Evolutionary conservation across 2,113 vertebrate genomes (phyloP).

Genomic region (Sciurus niger): DNA sequence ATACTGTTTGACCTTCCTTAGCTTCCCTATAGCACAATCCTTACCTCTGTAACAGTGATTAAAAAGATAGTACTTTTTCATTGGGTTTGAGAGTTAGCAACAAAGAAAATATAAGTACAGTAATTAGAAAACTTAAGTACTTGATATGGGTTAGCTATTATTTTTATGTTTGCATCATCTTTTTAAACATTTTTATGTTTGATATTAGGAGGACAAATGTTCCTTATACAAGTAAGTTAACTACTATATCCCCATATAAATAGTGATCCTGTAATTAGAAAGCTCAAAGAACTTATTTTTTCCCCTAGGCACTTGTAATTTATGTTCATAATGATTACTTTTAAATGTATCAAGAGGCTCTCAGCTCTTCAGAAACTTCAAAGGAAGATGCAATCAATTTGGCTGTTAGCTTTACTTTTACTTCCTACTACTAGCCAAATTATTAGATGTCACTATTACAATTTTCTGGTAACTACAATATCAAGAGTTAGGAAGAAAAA

Average conservation of each 20-base stretch:
- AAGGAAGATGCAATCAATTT: background rate
- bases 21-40: background rate
- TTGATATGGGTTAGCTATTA: background rate
- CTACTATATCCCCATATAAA: background rate
- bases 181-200: constrained; percentile 32
- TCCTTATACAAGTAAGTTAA: background rate
- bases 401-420: background rate
- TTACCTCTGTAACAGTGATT: background rate
- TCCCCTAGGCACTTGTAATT: background rate
- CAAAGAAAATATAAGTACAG: background rate
- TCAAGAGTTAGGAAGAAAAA: background rate
- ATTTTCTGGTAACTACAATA: background rate
- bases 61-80: background rate
- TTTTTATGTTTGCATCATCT: constrained; percentile 11
- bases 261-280: constrained; percentile 8
- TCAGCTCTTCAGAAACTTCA: background rate
- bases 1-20: background rate
- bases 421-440: background rate
- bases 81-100: background rate
- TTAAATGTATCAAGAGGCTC: background rate
- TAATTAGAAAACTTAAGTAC: background rate
- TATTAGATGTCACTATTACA: background rate
- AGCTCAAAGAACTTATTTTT: background rate
- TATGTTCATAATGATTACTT: constrained; percentile 33
- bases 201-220: background rate